Base-by-base conservation (phyloP, 2,113 vertebrate species). In the Percopsis transmontana region DNA sequence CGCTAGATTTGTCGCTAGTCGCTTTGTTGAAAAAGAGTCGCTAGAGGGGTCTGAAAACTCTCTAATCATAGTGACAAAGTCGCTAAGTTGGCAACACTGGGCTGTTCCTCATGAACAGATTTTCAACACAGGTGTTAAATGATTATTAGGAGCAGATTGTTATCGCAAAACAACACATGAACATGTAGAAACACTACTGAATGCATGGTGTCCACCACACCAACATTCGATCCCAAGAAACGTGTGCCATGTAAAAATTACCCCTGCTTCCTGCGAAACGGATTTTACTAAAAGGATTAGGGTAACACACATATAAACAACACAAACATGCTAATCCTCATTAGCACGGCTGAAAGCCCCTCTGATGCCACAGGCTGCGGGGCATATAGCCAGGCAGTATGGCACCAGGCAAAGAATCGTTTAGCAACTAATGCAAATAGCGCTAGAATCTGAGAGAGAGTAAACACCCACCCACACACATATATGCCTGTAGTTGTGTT, bases 261-360 rank as follows among this genome's bases (percentile, higher is more conserved):
- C 74, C 82, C 68, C 61, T 68, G 84, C 81, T 88, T 88, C 76
- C 75, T 81, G 81, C 70, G 51, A 14, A 53, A 89, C 87, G 86
- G 87, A 89, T 88, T 90, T 82, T 85, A 81, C 82, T 91, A 90
- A 92, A 88, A 83, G 90, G 90, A 92, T 92, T 92, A 91, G 69
- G 69, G 83, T 77, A 84, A 91, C 86, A 91, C 84, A 90, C 87
- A 87, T 88, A 89, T 90, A 91, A 90, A 90, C 89, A 90, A 89
- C 89, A 90, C 90, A 90, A 91, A 91, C 88, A 91, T 87, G 85
- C 76, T 92, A 91, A 93, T 93, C 90, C 91, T 90, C 87, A 88
- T 90, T 91, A 91, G 90, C 85, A 81, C 85, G 83, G 85, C 80
- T 83, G 86, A 91, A 89, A 90, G 87, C 86, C 76, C 77, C 81